Percentiles rank a stretch among this genome's conserved stretches.
Conservation (phyloP, 2,797 vertebrate species). For the Astyanax mexicanus region DNA sequence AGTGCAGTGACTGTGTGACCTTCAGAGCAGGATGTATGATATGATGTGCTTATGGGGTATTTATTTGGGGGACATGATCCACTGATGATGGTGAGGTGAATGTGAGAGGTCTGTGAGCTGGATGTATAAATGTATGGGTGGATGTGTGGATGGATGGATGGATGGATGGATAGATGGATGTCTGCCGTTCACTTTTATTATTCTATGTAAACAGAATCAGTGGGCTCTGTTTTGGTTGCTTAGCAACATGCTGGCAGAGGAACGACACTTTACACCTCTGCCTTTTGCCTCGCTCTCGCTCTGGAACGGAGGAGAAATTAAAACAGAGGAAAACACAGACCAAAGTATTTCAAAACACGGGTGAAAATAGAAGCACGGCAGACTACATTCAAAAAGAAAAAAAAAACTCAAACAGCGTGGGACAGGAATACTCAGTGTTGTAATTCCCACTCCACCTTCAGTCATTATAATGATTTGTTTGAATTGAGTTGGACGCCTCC, state of each 20-base stretch:
- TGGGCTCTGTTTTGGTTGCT: conserved; percentile 62
- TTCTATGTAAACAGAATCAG: conserved; percentile 63
- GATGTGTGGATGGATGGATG: conserved; percentile 40
- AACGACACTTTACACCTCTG: conserved; percentile 54
- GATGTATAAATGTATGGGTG: conserved; percentile 39
- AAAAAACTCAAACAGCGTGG: background rate
- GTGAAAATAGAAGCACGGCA: conserved; percentile 5
- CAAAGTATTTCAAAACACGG: conserved; percentile 21
- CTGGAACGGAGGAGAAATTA: conserved; percentile 26
- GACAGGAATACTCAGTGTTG: background rate
- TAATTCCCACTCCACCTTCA: background rate
- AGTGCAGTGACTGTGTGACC: background rate
- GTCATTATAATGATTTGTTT: background rate
- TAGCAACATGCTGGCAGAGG: conserved; percentile 66
- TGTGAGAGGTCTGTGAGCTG: conserved; percentile 17
- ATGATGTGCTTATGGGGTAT: conserved; percentile 27
- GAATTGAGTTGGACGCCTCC: background rate
- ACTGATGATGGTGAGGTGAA: conserved; percentile 19
- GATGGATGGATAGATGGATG: conserved; percentile 15
- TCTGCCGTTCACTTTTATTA: conserved; percentile 51
- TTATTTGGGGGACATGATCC: conserved; percentile 23
- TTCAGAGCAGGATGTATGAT: background rate
- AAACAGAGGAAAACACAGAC: conserved; percentile 26
- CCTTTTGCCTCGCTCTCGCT: conserved; percentile 39
- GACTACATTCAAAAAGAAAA: conserved; percentile 8